Evolutionary conservation across 2,797 vertebrate species (phyloP), one percentile per base, ranked within the genome.

Genomic region (Australoheros facetus): DNA sequence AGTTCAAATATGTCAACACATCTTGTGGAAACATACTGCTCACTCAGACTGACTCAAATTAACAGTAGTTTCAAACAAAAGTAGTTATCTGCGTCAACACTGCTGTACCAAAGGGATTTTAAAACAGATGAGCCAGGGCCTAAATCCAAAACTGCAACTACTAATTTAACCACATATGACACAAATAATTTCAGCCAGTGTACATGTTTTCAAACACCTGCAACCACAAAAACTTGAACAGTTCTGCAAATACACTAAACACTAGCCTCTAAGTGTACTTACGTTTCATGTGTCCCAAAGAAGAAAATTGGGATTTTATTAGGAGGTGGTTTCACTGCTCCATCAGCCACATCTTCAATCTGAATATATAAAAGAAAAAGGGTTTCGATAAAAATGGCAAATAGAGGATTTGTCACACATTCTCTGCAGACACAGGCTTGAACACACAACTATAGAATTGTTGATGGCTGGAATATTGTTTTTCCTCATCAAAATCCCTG

Each of bases 241-340:
- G 3, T 2, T 72, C 17, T 59, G 12, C 16, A 32, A 19, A 62
- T 7, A 32, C 1, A 21, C 12, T 16, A 1, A 12, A 59, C 1
- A 51, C 23, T 2, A 28, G 4, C 19, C 1, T 42, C 1, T 7
- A 37, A 9, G 16, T 62, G 51, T 79, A 96, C 98, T 96, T 95
- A 99, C 98, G 98, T 99, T 94, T 99, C 98, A 8, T 99, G 98
- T 81, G 98, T 99, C 59, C 98, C 98, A 79, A 98, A 99, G 94
- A 99, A 99, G 95, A 99, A 99, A 83, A 99, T 99, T n/a, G 98
- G 98, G 76, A 98, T 97, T 92, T 99, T 99, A 94, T 98, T 99
- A 26, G 98, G 98, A 3, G 98, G 98, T 34, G 98, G 98, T 92
- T 99, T 99, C 91, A 99, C 98, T 0, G 98, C 98, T 39, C 98